Conservation (phyloP, 2,888 invertebrate species). For the Microctonus brassicae region DNA sequence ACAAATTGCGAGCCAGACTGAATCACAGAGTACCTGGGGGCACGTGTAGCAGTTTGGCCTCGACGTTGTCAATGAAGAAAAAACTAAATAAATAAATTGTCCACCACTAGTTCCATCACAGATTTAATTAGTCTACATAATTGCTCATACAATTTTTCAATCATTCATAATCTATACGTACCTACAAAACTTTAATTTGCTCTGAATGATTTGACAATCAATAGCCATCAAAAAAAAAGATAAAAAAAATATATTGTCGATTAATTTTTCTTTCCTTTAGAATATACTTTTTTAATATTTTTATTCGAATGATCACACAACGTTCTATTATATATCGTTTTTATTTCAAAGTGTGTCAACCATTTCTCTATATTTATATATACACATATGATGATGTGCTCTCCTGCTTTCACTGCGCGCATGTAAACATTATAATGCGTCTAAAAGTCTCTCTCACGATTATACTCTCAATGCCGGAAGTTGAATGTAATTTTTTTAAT, state of each 20-base stretch:
- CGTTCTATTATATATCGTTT: background rate
- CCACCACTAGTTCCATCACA: background rate
- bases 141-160: background rate
- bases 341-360: constrained; percentile 39
- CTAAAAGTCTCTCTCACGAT: constrained; percentile 4
- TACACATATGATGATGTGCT: constrained; percentile 4
- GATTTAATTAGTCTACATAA: constrained; percentile 14
- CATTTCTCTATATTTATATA: constrained; percentile 24
- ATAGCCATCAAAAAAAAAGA: too few relatives aligned
- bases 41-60: constrained; percentile 9
- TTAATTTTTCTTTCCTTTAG: background rate
- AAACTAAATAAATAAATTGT: background rate
- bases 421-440: background rate
- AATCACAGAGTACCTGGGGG: background rate
- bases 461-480: constrained; percentile 9
- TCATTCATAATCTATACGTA: background rate
- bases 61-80: background rate
- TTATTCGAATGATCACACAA: background rate
- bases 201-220: background rate
- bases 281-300: background rate
- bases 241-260: too few relatives aligned
- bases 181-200: background rate
- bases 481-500: background rate
- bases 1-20: constrained; percentile 36
- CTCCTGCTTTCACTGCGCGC: constrained; percentile 18